Base-by-base conservation (phyloP, 1,140 invertebrate genomes). In the Ooceraea biroi region DNA sequence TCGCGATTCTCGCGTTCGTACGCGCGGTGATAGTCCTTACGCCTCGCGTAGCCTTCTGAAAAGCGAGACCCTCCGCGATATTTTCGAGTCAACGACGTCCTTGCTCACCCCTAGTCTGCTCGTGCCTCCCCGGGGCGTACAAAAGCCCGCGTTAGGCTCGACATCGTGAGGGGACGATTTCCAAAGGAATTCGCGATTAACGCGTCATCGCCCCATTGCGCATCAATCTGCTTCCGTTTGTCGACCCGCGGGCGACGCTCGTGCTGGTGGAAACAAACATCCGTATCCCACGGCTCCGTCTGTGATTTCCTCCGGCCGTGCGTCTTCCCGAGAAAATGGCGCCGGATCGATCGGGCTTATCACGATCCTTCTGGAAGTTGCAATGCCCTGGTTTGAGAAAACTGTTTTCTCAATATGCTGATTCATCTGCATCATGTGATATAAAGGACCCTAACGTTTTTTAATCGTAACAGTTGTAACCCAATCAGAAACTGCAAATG, bases 21-120 rank as follows among this genome's bases (percentile, higher is more conserved):
- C 61, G 30, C 46, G 52, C 82, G 36, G 71, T 72, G 72, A 88
- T 41, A 73, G 80, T 73, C 68, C 86, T 89, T 80, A 88, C 72
- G 73, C 57, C 60, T 74, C 30, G 80, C 52, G 84, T 60, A 41
- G 46, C 48, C 82, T 76, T 63, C 84, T 89, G 69, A 89, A 88
- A 89, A 84, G 88, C 87, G 88, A 84, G 60, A 88, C 74, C 84
- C 86, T 85, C 74, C 63, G 86, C 84, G 84, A 88, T 86, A 86
- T 88, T 89, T 89, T 80, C 88, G 80, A 86, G 87, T 89, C 84
- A 88, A 89, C 84, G 84, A 80, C 74, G 63, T 65, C 72, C 74
- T 78, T 61, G 74, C 66, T 78, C 77, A 72, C 66, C 85, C 74
- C 60, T 84, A 73, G 14, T 88, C 69, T 58, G 61, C 27, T 55